Evolutionary conservation across 1,140 invertebrate genomes (phyloP).

Genomic region (Aphelenchoides besseyi): DNA sequence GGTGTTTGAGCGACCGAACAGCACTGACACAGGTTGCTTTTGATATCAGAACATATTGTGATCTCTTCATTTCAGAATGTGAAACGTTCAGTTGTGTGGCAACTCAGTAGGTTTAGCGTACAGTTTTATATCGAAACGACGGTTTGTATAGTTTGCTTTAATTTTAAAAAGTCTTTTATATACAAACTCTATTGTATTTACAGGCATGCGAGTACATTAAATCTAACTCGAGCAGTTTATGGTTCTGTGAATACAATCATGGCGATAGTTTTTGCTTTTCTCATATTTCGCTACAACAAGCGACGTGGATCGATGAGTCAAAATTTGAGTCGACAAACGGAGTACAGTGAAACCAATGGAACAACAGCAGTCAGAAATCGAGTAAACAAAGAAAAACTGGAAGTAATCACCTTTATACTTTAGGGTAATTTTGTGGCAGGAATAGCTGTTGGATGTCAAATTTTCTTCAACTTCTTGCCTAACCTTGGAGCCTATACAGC

Average conservation of each 20-base stretch:
- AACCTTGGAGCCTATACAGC: neutral
- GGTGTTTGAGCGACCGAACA: neutral
- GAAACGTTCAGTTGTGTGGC: neutral
- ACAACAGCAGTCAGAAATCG: neutral
- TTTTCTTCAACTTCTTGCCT: constrained; percentile 14
- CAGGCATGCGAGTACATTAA: too few species aligned
- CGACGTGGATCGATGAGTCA: neutral
- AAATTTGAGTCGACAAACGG: too few species aligned
- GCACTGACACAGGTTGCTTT: neutral
- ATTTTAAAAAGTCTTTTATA: too few species aligned
- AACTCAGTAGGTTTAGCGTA: neutral
- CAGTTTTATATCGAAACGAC: too few species aligned
- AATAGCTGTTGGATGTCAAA: neutral
- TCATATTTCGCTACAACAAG: constrained; percentile 6
- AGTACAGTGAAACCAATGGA: neutral
- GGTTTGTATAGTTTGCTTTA: too few species aligned
- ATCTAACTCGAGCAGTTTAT: neutral
- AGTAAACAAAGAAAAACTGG: neutral
- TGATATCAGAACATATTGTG: neutral
- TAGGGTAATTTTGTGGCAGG: constrained; percentile 5
- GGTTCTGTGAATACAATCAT: neutral
- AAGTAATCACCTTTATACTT: neutral
- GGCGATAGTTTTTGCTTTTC: neutral
- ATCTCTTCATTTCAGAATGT: neutral
- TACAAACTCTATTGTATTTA: too few species aligned